These are phyloP conservation scores for Gadus macrocephalus DNA, from an alignment of 2,113 vertebrate species.

Conservation along the genomic window DNA sequence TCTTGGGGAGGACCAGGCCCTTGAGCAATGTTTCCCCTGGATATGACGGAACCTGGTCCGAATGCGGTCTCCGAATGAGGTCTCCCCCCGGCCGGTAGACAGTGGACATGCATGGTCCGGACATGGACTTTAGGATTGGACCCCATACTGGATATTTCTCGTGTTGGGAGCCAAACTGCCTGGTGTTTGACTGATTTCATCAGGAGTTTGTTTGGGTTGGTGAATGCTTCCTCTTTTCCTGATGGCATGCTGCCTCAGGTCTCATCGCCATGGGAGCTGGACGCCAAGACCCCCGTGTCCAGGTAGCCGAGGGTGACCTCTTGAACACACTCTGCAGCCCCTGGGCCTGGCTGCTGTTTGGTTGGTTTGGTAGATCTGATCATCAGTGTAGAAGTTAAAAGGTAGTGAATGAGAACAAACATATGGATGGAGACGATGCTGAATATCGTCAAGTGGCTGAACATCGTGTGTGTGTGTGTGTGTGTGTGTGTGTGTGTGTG, in stretches of 20 bases:
- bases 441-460: neutral
- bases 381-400: too few relatives aligned
- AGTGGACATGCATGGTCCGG: neutral
- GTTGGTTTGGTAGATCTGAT: too few relatives aligned
- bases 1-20: neutral
- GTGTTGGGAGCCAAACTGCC: conserved; percentile 5
- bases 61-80: neutral
- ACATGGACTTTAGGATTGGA: conserved; percentile 9
- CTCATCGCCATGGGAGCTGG: conserved; percentile 62
- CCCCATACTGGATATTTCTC: conserved; percentile 12
- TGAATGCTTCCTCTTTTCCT: conserved; percentile 28
- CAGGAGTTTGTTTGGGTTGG: conserved; percentile 21
- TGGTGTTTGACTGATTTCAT: conserved; percentile 13
- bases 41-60: neutral
- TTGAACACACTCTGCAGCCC: too few relatives aligned
- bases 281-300: conserved; percentile 49
- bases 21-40: neutral
- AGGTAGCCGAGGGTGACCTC: conserved; percentile 55
- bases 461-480: neutral
- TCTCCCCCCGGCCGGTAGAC: neutral
- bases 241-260: conserved; percentile 74
- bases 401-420: too few relatives aligned
- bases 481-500: conserved; percentile 10
- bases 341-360: too few relatives aligned
- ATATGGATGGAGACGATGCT: too few relatives aligned